phyloP scores from a whole-genome alignment of 92 coral and sea anemone species.

The Micromussa lordhowensis region DNA sequence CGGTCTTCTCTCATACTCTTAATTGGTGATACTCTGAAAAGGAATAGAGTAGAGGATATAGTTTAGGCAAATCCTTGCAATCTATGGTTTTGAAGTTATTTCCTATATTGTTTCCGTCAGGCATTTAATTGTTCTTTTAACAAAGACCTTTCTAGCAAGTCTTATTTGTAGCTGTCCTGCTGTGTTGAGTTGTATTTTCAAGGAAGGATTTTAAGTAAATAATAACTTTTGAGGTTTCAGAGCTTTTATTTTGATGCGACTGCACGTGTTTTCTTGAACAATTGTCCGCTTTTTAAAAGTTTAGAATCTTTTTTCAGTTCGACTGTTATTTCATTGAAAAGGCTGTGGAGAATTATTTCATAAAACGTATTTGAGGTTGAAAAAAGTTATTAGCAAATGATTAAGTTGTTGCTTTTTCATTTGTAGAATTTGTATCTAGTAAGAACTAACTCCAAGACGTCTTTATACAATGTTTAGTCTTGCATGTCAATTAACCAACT shows the following conservation, averaged over 20 bases:
- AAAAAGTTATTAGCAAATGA: background rate
- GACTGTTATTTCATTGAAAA: background rate
- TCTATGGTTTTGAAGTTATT: background rate
- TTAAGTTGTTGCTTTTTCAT: background rate
- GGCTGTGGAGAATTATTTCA: background rate
- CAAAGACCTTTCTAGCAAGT: background rate
- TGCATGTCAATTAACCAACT: background rate
- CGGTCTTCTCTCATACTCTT: no score
- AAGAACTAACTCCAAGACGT: background rate
- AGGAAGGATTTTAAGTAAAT: background rate
- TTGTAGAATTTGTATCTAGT: background rate
- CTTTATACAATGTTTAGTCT: background rate
- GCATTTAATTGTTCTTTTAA: background rate
- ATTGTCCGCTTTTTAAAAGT: background rate
- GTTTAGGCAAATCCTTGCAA: background rate
- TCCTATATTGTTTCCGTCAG: background rate
- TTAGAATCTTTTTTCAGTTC: background rate
- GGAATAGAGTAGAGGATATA: background rate
- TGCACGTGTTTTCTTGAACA: background rate
- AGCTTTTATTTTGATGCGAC: background rate
- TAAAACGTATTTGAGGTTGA: background rate
- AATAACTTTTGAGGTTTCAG: background rate
- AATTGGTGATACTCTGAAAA: background rate
- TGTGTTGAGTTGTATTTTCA: background rate
- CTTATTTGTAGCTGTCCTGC: background rate